A percentile compares a stretch with the other conserved stretches of the same genome.
phyloP scores from a whole-genome alignment of 2,797 vertebrate genomes.

The Parauchenoglanis ngamensis region DNA sequence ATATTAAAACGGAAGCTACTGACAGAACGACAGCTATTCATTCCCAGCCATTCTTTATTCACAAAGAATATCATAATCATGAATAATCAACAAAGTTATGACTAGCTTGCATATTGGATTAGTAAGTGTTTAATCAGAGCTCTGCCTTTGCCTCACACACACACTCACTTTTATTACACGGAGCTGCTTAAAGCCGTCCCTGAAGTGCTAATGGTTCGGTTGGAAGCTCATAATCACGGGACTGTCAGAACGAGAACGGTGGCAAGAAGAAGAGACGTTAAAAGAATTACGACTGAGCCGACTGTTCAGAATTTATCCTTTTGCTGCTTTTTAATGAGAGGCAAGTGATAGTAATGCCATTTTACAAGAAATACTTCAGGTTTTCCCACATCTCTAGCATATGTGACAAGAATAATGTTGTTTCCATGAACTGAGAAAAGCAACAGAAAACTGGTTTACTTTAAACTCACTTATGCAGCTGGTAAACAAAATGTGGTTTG shows the following conservation, averaged over 20 bases:
- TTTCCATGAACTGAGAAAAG: background rate
- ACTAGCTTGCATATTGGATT: conserved; percentile 42
- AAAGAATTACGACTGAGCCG: conserved; percentile 12
- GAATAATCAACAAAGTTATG: conserved; percentile 41
- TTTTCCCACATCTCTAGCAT: background rate
- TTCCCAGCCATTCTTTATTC: conserved; percentile 10
- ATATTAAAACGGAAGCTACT: background rate
- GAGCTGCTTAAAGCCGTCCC: conserved; percentile 24
- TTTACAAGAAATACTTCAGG: background rate
- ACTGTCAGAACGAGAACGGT: conserved; percentile 16
- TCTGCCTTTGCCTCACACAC: conserved; percentile 1
- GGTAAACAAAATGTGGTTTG: background rate
- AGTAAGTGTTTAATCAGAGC: conserved; percentile 50
- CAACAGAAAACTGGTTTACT: background rate
- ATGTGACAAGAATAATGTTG: background rate
- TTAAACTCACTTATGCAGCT: background rate
- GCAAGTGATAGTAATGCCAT: background rate
- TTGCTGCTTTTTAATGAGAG: conserved; percentile 17
- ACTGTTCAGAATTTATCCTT: conserved; percentile 6
- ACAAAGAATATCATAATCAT: conserved; percentile 15
- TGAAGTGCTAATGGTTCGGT: conserved; percentile 46
- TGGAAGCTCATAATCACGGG: conserved; percentile 42
- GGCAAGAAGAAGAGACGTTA: conserved; percentile 32
- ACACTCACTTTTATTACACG: conserved; percentile 29
- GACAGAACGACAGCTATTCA: conserved; percentile 4